Evolutionary conservation across 2,113 vertebrate genomes (phyloP).

Genomic region (Puntigrus tetrazona): DNA sequence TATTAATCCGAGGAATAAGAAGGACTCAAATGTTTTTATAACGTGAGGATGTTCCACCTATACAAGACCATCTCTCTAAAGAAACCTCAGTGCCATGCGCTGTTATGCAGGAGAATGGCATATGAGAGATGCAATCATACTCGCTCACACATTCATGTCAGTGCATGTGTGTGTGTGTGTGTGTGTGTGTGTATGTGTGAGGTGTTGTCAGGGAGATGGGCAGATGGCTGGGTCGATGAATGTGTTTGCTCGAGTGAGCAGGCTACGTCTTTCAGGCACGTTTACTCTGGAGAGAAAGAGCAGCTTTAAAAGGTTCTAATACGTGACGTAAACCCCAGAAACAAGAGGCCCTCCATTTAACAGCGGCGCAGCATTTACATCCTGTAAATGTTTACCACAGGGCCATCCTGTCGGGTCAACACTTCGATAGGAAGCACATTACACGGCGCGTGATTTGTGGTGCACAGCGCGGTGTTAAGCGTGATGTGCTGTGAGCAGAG

Average conservation of each 20-base stretch:
- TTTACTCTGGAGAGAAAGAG: constrained; percentile 43
- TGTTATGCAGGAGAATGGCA: background rate
- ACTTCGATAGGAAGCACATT: constrained; percentile 9
- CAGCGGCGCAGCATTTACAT: constrained; percentile 7
- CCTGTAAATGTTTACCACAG: constrained; percentile 38
- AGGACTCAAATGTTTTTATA: background rate
- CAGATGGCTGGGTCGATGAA: constrained; percentile 57
- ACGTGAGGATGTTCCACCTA: background rate
- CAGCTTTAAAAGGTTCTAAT: constrained; percentile 34
- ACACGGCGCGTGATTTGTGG: background rate
- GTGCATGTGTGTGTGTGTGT: constrained; percentile 20
- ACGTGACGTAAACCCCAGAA: constrained; percentile 36
- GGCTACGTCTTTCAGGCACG: constrained; percentile 51
- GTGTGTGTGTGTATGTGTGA: constrained; percentile 33
- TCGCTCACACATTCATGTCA: constrained; percentile 12
- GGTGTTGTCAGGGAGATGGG: constrained; percentile 57
- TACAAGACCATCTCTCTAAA: background rate
- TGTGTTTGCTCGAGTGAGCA: constrained; percentile 52
- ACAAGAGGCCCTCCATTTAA: constrained; percentile 31
- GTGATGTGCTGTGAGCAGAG: background rate
- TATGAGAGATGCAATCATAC: constrained; percentile 32
- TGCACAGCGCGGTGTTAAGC: background rate
- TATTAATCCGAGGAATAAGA: background rate
- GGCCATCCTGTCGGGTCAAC: constrained; percentile 14
- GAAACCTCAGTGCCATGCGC: background rate